Evolutionary conservation across 2,797 vertebrate species (phyloP), one percentile per base, ranked within the genome.

Genomic region (Sebastes ruberrimus): DNA sequence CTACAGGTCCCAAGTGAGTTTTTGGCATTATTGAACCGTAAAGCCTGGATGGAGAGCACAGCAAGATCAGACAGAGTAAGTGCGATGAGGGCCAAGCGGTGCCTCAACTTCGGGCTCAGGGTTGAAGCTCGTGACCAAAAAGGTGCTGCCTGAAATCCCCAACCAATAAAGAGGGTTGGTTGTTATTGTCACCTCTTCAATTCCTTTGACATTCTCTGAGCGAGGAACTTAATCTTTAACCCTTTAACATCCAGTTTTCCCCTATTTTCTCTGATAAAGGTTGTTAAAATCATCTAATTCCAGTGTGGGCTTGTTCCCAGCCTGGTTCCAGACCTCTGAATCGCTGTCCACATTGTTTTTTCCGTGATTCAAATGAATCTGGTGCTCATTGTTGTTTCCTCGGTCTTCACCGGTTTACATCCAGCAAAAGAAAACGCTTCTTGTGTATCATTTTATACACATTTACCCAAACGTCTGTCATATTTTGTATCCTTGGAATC

Each of bases 1-100:
- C 69, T 60, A 74, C 70, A 63, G 68, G 42, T 87, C 88, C 73
- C 86, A 46, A 57, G 49, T 77, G 86, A 83, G 59, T 73, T 80
- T 80, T 74, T 64, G 62, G 52, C 62, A 53, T 69, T 83, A 83
- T 71, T 82, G 66, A 87, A 80, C 83, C 32, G 11, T 52, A 65
- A 81, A 65, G 77, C 75, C 74, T 16, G 52, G 63, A 71, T 22
- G 57, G 82, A 78, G 81, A 69, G 83, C 64, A 27, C 52, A 30
- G 65, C 32, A 3, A 74, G 71, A 84, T 86, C 81, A 86, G 76
- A 86, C 38, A 14, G 67, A 67, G 42, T 23, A 4, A 63, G 73
- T 57, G 70, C 53, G 76, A 55, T 1, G 38, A 76, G 85, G 73
- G 62, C 67, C 69, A 72, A 73, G 23, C 10, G 27, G 57, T 61